Evolutionary conservation across 2,797 vertebrate species (phyloP), one percentile per base, ranked within the genome.

Genomic region (Syncerus caffer): DNA sequence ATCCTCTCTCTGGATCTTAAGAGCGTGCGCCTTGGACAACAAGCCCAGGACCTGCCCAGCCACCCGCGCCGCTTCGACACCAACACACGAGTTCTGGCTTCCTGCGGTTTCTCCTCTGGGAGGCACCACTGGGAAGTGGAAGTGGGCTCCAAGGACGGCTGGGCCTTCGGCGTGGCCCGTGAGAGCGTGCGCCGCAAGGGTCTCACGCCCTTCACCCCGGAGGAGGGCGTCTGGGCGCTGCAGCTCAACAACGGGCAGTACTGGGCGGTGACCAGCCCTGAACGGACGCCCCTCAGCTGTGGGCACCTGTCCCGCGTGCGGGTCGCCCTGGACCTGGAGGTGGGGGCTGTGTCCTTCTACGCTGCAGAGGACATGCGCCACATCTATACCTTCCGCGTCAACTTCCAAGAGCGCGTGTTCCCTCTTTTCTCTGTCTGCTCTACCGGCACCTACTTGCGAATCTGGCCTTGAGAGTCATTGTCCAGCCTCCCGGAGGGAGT

Each of bases 111-210:
- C 97, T 11, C 64, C 1, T 97, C 98, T 0, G 99, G 99, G 0
- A 92, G 99, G 0, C 99, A 99, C 51, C 98, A 98, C 96, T 99
- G 99, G 99, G 99, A 99, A 45, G 99, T 99, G 95, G 99, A 99
- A 79, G 98, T 99, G 91, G 99, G 99, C 0, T 53, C 98, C 0
- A 92, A 98, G 1, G 99, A 99, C 0, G 99, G 99, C 50, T 99
- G 99, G 99, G 99, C 99, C 74, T 99, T 99, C 0, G 99, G 99
- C 0, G 99, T 99, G 96, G 99, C 99, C 94, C 91, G 42, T 0
- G 99, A 99, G 67, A 99, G 98, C 0, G 25, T 99, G 9, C 93
- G 98, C 3, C 97, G 99, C 85, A 99, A 99, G 87, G 99, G 99
- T 0, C 95, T 99, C 76, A 99, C 98, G 0, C 98, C 98, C 60